Base-by-base conservation (phyloP, 2,888 invertebrate genomes). In the Diaphora mendica region DNA sequence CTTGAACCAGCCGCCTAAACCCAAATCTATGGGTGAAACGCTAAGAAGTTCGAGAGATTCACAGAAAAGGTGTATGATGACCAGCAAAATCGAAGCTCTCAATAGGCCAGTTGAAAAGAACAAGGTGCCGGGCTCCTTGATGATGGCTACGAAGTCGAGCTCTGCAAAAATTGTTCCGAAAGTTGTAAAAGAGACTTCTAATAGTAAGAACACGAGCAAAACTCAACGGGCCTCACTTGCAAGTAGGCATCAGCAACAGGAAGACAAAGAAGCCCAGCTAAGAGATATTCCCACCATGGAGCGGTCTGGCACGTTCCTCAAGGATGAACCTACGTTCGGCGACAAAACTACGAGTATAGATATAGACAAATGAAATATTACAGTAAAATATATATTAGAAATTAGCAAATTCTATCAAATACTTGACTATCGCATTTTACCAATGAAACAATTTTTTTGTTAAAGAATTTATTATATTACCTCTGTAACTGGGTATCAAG, bases 271-370 rank as follows among this genome's bases (percentile, higher is more conserved):
- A 62, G 51, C 85, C n/a, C 73, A 79, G 8, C 44, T 82, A 15
- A 76, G 73, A 17, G 81, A 87, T 4, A 89, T 91, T 44, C 92
- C 92, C 0, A 80, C 85, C 2, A 95, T 96, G 94, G 95, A 96
- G 78, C 96, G 97, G 66, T 98, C 97, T 0, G 97, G 97, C 30
- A 98, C 98, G 0, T 97, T 97, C 87, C 91, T 97, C 30, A 97
- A 97, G 89, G 97, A 97, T 81, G 97, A 97, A 89, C 97, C 97
- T 0, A 97, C 97, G 33, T 94, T 94, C 74, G 90, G 90, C 3
- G 91, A 92, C 55, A 93, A 89, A 77, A 90, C 91, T 30, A 88
- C 88, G 35, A 86, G 88, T 64, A 87, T 91, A 70, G 91, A 93
- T 78, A 87, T 89, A 80, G 88, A 88, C 68, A 83, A 91, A 74